Conservation (phyloP, 2,797 vertebrate species). For the Helostoma temminkii region DNA sequence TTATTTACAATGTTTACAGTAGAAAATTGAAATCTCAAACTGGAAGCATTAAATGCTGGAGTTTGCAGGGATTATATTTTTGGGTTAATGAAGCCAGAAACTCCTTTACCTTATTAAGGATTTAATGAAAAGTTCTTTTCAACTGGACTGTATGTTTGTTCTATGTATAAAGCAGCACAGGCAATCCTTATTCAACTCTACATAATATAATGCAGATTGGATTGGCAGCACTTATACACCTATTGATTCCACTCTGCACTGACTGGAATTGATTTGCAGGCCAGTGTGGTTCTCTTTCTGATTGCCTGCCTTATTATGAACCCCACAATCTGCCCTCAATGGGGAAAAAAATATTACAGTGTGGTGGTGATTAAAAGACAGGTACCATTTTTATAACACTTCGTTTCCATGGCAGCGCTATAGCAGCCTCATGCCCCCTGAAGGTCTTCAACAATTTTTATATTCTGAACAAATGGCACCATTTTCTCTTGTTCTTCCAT, state of each 20-base stretch:
- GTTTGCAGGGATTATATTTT: constrained; percentile 64
- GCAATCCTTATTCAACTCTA: constrained; percentile 15
- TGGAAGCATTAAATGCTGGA: constrained; percentile 52
- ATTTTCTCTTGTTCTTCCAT: constrained; percentile 27
- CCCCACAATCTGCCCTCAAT: constrained; percentile 49
- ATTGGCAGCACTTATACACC: constrained; percentile 42
- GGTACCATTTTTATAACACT: constrained; percentile 54
- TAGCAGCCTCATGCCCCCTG: constrained; percentile 43
- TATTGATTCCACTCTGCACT: constrained; percentile 53
- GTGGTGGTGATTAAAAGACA: constrained; percentile 57
- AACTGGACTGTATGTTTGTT: constrained; percentile 44
- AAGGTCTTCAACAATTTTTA: constrained; percentile 37
- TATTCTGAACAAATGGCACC: constrained; percentile 29
- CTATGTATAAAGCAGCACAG: background rate
- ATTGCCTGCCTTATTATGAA: constrained; percentile 61
- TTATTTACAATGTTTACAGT: constrained; percentile 41
- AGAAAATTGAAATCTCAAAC: constrained; percentile 50
- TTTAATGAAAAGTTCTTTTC: constrained; percentile 12
- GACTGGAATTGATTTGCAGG: constrained; percentile 60
- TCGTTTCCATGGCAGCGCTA: constrained; percentile 66
- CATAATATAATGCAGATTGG: constrained; percentile 50
- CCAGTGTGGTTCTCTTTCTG: constrained; percentile 49
- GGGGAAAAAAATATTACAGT: constrained; percentile 3
- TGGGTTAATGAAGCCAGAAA: constrained; percentile 6
- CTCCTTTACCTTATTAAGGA: background rate